Evolutionary conservation across 92 coral and sea anemone species (phyloP), one percentile per base, ranked within the genome.

Genomic region (Montipora capitata): DNA sequence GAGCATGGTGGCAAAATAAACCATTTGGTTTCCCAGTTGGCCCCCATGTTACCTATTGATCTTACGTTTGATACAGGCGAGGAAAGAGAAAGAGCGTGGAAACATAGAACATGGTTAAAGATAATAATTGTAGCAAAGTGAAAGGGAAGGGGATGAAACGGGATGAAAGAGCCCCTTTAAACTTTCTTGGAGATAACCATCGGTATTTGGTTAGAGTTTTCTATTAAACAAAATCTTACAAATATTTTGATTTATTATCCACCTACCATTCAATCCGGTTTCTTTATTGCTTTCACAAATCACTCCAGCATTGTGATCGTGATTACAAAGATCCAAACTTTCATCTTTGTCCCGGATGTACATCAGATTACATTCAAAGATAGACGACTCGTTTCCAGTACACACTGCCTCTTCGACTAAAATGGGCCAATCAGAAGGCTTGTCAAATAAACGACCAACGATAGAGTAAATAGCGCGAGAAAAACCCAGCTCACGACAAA

Each of bases 401-500:
- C 87, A 83, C 54, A 12, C 48, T 20, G 79, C 79, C 18, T 83
- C 87, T 45, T 73, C 79, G 65, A 83, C 41, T 79, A 72, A 83
- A 20, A 83, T 17, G 7, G 69, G 58, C 35, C 79, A 78, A 45
- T 20, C 59, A 5, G 80, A 59, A 63, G 72, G 87, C 57, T 44
- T 39, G 41, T 72, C 79, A 83, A 72, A 83, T 10, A 83, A 12
- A 3, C n/a, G 79, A 43, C 87, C 87, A 7, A 58, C 11, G 43
- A 79, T 83, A 9, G 87, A 72, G 39, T 52, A 83, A 14, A 83
- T 78, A 15, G 71, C 87, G 13, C 87, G 51, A 41, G 43, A 68
- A 72, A 17, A 83, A 16, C 87, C 87, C 62, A 83, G 52, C 40
- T 83, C 79, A 56, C 87, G 79, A 35, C 87, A 83, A 57, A 83